Evolutionary conservation across 1,140 invertebrate genomes (phyloP).

Genomic region (Trissolcus basalis): DNA sequence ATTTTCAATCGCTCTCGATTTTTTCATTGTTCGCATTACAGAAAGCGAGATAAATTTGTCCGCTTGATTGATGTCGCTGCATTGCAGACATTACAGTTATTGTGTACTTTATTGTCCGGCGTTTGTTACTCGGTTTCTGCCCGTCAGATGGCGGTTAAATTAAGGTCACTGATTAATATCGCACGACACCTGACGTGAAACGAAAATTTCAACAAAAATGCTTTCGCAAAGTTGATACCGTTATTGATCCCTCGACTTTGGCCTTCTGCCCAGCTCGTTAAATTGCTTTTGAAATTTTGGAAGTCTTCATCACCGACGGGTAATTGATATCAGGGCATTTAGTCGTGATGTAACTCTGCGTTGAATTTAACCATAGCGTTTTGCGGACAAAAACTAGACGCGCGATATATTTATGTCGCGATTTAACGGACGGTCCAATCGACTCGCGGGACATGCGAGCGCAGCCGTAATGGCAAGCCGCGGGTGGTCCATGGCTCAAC

Average conservation of each 20-base stretch:
- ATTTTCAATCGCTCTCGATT: conserved; percentile 21
- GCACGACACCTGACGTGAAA: no score
- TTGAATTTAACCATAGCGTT: conserved; percentile 11
- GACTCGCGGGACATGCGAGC: conserved; percentile 37
- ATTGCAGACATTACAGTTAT: no score
- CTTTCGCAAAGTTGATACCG: no score
- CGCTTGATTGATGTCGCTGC: conserved; percentile 11
- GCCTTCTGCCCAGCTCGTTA: no score
- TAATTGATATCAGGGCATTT: not conserved
- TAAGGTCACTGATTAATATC: no score
- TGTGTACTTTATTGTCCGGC: no score
- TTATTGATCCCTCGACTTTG: no score
- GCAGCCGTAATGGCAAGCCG: conserved; percentile 66
- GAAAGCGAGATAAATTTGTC: conserved; percentile 5
- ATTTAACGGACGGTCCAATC: conserved; percentile 41
- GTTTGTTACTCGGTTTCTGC: no score
- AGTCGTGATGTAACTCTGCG: conserved; percentile 15
- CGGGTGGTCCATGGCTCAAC: conserved; percentile 72
- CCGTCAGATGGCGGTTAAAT: no score
- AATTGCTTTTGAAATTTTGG: no score
- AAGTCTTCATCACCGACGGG: no score
- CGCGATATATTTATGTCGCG: conserved; percentile 25
- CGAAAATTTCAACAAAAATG: no score
- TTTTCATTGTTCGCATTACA: conserved; percentile 17
- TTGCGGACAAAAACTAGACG: conserved; percentile 26